Conservation (phyloP, 2,888 invertebrate genomes). For the Drosophila emarginata region DNA sequence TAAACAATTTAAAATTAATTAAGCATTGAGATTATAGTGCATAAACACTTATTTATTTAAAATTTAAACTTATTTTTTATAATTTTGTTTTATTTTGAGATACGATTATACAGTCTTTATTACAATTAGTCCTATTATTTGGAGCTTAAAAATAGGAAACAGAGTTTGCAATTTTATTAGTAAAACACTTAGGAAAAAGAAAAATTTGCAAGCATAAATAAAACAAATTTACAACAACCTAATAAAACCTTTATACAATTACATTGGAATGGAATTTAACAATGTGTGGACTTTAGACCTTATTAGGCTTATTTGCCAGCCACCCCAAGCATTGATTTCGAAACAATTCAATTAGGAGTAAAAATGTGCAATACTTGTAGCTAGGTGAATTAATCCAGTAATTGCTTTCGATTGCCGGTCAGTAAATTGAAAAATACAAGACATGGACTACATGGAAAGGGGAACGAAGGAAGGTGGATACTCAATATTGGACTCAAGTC, state of each 20-base stretch:
- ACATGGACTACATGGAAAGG: background rate
- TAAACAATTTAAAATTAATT: too few species aligned
- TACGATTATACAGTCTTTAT: too few species aligned
- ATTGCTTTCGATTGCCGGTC: constrained; percentile 9
- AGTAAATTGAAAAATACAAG: constrained; percentile 3
- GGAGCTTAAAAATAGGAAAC: too few species aligned
- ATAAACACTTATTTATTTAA: too few species aligned
- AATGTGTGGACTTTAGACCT: background rate
- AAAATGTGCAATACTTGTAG: background rate
- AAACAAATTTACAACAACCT: background rate
- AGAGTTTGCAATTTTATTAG: too few species aligned
- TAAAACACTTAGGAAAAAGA: too few species aligned
- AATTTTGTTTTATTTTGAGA: too few species aligned
- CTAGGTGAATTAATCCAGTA: constrained; percentile 13
- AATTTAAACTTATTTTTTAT: too few species aligned
- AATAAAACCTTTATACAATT: background rate
- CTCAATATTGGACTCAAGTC: constrained; percentile 2
- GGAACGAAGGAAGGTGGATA: background rate
- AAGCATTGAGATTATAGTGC: too few species aligned
- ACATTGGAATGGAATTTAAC: background rate
- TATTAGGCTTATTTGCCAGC: background rate
- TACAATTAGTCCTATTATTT: too few species aligned
- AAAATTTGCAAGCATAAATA: too few species aligned
- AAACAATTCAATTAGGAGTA: background rate
- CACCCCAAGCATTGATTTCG: background rate